These are phyloP conservation scores for Myiopsitta monachus DNA, from an alignment of 2,113 vertebrate species.

Conservation along the genomic window DNA sequence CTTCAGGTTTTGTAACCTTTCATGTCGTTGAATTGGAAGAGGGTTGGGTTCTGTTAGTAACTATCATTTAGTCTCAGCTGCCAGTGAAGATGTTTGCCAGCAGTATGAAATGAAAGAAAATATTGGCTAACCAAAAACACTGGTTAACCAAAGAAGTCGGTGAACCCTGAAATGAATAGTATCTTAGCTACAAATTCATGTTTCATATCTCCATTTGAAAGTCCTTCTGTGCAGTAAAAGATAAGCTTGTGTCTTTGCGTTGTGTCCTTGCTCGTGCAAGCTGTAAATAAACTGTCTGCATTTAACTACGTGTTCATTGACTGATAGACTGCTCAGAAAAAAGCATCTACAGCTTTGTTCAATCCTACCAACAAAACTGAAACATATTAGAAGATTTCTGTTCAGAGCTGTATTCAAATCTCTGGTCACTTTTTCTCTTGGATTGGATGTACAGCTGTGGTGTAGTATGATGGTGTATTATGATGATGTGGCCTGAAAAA, in stretches of 20 bases:
- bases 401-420: neutral
- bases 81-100: neutral
- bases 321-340: neutral
- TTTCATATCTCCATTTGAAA: conserved; percentile 17
- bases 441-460: neutral
- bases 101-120: neutral
- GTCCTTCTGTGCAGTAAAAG: conserved; percentile 37
- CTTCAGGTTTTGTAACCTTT: neutral
- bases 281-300: neutral
- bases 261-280: neutral
- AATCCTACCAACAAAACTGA: neutral
- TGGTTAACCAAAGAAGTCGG: neutral
- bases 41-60: neutral
- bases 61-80: neutral
- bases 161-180: conserved; percentile 30
- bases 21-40: neutral
- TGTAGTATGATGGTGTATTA: neutral
- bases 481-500: neutral
- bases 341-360: neutral
- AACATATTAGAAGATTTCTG: neutral
- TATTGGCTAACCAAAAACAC: neutral
- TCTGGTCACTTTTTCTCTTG: neutral
- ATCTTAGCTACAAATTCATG: conserved; percentile 12
- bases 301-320: neutral
- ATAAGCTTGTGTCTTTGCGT: neutral